Base-by-base conservation (phyloP, 64 coral and sea anemone genomes). In the Pachyseris speciosa region DNA sequence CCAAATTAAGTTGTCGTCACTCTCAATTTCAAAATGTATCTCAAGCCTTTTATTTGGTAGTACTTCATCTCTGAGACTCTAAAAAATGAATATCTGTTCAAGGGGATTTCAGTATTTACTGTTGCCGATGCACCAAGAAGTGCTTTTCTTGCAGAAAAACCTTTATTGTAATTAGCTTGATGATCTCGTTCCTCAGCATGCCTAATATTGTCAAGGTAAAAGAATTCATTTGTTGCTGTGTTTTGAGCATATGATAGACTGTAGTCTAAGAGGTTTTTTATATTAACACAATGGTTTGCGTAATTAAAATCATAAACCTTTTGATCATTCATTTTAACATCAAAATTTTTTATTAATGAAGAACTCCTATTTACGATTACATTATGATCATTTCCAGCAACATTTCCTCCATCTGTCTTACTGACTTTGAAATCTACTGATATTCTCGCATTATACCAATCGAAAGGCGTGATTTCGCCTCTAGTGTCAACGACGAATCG, bases 11-110 rank as follows among this genome's bases (percentile, higher is more conserved):
- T 85, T 77, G 5, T 4, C 67, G 34, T 91, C 89, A 50, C 13
- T 57, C 24, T 91, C 52, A 0, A 72, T 40, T 2, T 39, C 17
- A 43, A 84, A 16, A 7, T 51, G 6, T 10, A 91, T 0, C 24
- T 84, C 47, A 1, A 91, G 40, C 57, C 53, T 40, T 0, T 38
- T 72, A 15, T 67, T 58, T 0, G 81, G 80, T 1, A 92, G 0
- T 3, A 92, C 24, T 76, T 86, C 5, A n/a, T 86, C 80, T 67
- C 40, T 6, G 75, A n/a, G 0, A 47, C 28, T 37, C 64, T 80
- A 29, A 92, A 92, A 33, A 91, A 91, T n/a, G 59, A 38, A 69
- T 91, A 89, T 42, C 86, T 78, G 39, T 89, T 89, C 0, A 92
- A 78, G 44, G 90, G 64, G 16, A 92, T 84, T 63, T 92, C 89